Evolutionary conservation across 2,797 vertebrate species (phyloP).

Genomic region (Rhadinocentrus ornatus): DNA sequence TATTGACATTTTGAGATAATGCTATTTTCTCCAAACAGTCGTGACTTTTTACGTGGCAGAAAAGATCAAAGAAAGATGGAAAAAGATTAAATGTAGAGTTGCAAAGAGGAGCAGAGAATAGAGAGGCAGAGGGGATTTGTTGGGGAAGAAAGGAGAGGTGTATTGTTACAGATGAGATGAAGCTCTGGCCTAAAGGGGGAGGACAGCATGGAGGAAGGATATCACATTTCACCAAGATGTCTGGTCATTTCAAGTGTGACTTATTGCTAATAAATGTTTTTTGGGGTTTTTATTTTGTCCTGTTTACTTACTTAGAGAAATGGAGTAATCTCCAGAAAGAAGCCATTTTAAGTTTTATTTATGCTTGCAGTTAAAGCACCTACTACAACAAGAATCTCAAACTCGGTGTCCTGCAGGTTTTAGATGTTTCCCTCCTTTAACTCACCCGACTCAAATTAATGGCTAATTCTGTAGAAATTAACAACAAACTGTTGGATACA

Average conservation of each 20-base stretch:
- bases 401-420: background rate
- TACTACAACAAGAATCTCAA: background rate
- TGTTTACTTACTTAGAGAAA: background rate
- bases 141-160: constrained; percentile 38
- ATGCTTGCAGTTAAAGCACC: background rate
- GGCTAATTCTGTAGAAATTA: background rate
- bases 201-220: constrained; percentile 21
- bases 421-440: background rate
- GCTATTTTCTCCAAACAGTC: constrained; percentile 22
- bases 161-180: constrained; percentile 57
- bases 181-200: constrained; percentile 30
- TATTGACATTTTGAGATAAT: constrained; percentile 54
- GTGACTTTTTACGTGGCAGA: constrained; percentile 21
- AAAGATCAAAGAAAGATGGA: constrained; percentile 34
- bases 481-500: background rate
- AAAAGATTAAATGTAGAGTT: constrained; percentile 20
- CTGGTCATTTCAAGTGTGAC: constrained; percentile 1
- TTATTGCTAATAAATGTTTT: background rate
- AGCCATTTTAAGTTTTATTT: background rate
- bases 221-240: constrained; percentile 37
- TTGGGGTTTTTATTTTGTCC: background rate
- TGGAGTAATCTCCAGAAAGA: background rate
- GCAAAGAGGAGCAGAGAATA: constrained; percentile 18
- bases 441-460: background rate
- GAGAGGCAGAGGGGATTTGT: constrained; percentile 1